Conservation (phyloP, 2,888 invertebrate species). For the Neoscelio sp. region DNA sequence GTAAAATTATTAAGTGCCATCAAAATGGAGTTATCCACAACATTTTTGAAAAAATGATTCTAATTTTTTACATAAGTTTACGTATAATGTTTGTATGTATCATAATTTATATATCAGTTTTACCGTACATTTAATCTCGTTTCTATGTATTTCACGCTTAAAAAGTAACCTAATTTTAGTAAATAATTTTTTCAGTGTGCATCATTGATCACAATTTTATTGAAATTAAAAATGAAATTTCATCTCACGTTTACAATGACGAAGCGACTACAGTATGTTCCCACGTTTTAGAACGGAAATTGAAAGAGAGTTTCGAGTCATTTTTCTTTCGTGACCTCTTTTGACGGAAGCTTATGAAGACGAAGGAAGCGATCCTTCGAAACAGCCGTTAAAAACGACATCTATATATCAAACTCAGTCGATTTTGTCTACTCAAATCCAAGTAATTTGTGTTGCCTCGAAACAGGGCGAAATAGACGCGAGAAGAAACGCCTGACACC, state of each 20-base stretch:
- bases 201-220: background rate
- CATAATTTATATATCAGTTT: too few relatives aligned
- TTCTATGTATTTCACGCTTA: too few relatives aligned
- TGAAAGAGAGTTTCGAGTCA: slow-evolving; percentile 25
- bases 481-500: background rate
- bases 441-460: slow-evolving; percentile 33
- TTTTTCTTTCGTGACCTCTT: slow-evolving; percentile 45
- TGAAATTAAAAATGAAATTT: background rate
- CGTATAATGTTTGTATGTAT: too few relatives aligned
- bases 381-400: slow-evolving; percentile 31
- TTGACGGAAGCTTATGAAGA: slow-evolving; percentile 36
- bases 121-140: too few relatives aligned
- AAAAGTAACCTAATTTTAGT: too few relatives aligned
- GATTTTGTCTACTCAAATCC: slow-evolving; percentile 43
- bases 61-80: too few relatives aligned
- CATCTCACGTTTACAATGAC: slow-evolving; percentile 2
- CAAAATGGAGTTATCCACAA: too few relatives aligned
- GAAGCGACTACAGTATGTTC: background rate
- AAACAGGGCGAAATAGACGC: slow-evolving; percentile 14
- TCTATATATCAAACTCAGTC: slow-evolving; percentile 35
- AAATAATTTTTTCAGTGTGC: too few relatives aligned
- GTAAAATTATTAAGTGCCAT: too few relatives aligned
- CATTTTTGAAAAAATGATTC: too few relatives aligned
- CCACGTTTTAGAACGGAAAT: slow-evolving; percentile 22
- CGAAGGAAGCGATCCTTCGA: slow-evolving; percentile 10